Conservation (phyloP, 2,888 invertebrate species). For the Agonopterix arenella region DNA sequence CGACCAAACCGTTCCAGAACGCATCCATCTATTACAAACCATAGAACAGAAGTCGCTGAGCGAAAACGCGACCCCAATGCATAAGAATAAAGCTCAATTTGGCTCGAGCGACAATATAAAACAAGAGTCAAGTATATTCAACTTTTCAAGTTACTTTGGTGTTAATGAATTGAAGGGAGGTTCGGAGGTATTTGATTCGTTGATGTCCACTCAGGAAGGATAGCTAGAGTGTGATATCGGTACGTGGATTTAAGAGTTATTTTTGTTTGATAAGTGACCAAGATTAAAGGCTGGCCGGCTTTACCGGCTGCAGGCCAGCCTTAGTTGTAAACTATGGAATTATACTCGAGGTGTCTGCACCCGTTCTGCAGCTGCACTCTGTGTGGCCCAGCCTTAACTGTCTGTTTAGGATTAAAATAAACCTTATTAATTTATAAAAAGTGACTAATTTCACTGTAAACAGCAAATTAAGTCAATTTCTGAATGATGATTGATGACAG, state of each 20-base stretch:
- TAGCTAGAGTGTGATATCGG: slow-evolving; percentile 53
- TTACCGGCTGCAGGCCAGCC: too few species aligned
- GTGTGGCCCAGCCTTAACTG: too few species aligned
- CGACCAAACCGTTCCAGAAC: slow-evolving; percentile 19
- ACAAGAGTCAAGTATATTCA: slow-evolving; percentile 69
- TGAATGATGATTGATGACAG: too few species aligned
- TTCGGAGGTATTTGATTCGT: slow-evolving; percentile 78
- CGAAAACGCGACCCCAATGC: slow-evolving; percentile 61
- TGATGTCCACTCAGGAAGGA: slow-evolving; percentile 60
- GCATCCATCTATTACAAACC: slow-evolving; percentile 24
- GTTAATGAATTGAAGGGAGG: slow-evolving; percentile 74
- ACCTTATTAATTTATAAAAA: too few species aligned
- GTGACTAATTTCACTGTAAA: too few species aligned
- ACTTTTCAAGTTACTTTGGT: slow-evolving; percentile 81
- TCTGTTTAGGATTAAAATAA: too few species aligned
- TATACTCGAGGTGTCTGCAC: too few species aligned
- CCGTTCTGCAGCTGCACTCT: too few species aligned
- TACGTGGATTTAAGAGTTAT: slow-evolving; percentile 47
- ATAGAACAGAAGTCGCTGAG: slow-evolving; percentile 55
- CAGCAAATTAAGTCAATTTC: too few species aligned
- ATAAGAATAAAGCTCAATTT: slow-evolving; percentile 57
- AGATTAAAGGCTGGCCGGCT: too few species aligned
- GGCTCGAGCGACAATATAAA: slow-evolving; percentile 62
- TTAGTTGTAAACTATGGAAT: too few species aligned
- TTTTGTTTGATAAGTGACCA: too few species aligned